Conservation (phyloP, 1,140 invertebrate species). For the Leguminivora glycinivorella region DNA sequence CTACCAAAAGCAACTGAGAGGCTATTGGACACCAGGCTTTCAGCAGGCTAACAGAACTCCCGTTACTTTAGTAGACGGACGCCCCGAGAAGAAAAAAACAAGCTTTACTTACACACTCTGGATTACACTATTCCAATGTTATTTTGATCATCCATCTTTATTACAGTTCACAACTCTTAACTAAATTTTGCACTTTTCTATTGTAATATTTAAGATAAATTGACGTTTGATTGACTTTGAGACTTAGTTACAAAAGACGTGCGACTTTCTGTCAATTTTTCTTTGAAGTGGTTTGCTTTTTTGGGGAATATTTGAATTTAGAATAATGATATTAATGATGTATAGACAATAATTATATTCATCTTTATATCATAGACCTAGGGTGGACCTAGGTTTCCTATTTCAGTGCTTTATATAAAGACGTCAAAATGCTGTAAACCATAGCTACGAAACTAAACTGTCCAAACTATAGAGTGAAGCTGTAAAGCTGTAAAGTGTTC, state of each 20-base stretch:
- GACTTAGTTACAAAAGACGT: conserved; percentile 22
- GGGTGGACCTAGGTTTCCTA: no score
- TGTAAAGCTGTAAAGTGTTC: no score
- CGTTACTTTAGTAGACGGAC: no score
- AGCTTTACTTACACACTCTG: background rate
- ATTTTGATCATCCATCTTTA: conserved; percentile 3
- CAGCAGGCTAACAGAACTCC: no score
- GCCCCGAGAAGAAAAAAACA: no score
- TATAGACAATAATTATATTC: background rate
- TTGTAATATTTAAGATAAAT: background rate
- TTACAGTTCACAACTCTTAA: background rate
- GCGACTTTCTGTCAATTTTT: conserved; percentile 5
- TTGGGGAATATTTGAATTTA: conserved; percentile 9
- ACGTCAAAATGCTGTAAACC: no score
- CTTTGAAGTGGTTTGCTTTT: background rate
- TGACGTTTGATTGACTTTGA: conserved; percentile 17
- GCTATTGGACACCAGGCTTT: no score
- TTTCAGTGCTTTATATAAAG: no score
- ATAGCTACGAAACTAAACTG: no score
- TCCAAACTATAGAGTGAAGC: no score
- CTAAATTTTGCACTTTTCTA: background rate
- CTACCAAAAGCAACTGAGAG: no score
- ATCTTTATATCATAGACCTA: background rate
- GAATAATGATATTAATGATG: background rate
- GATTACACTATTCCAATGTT: background rate